phyloP scores from a whole-genome alignment of 2,888 invertebrate species.

The Agrotis clavis region DNA sequence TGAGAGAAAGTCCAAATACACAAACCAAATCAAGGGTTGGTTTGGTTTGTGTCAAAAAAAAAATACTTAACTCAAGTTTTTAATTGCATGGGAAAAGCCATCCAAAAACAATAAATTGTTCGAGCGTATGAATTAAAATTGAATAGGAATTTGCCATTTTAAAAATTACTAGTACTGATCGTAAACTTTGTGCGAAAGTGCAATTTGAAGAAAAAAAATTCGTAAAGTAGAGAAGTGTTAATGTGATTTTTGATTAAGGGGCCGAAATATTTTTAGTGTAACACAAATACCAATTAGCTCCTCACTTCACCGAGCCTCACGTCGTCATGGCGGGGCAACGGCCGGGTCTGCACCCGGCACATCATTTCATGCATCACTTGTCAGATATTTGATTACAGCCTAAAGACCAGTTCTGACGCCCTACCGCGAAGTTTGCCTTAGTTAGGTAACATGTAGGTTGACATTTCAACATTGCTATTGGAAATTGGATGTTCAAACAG shows the following conservation, averaged over 20 bases:
- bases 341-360: slow-evolving; percentile 72
- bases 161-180: too few relatives aligned
- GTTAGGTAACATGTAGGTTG: slow-evolving; percentile 5
- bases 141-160: too few relatives aligned
- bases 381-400: slow-evolving; percentile 83
- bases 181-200: too few relatives aligned
- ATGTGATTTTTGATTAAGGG: not conserved
- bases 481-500: not conserved
- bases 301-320: slow-evolving; percentile 66
- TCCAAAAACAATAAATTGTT: too few relatives aligned
- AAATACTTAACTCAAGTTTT: too few relatives aligned
- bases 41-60: too few relatives aligned
- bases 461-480: slow-evolving; percentile 16
- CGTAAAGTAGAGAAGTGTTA: too few relatives aligned
- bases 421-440: slow-evolving; percentile 69
- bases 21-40: too few relatives aligned
- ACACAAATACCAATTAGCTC: slow-evolving; percentile 54
- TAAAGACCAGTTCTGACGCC: slow-evolving; percentile 71
- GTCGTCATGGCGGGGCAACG: slow-evolving; percentile 79
- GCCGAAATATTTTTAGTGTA: slow-evolving; percentile 16
- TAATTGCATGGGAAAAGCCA: too few relatives aligned
- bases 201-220: too few relatives aligned
- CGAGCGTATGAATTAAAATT: too few relatives aligned
- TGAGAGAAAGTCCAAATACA: too few relatives aligned
- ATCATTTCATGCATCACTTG: slow-evolving; percentile 88